These are phyloP conservation scores for Takifugu bimaculatus DNA, from an alignment of 2,113 vertebrate genomes.

Conservation along the genomic window DNA sequence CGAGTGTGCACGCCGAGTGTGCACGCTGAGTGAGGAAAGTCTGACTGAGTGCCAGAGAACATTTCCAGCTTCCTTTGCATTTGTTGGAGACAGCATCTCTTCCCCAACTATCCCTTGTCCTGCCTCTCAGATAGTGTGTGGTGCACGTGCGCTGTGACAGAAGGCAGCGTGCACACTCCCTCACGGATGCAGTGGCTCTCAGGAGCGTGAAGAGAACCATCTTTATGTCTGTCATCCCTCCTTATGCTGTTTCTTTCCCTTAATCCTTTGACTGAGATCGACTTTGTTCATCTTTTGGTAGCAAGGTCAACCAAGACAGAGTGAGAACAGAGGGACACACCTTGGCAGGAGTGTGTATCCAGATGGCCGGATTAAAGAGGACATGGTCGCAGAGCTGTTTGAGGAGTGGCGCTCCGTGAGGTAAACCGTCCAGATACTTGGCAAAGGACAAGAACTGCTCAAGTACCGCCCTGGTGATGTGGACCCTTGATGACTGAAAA, in stretches of 20 bases:
- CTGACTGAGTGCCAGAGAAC: too few species aligned
- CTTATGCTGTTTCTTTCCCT: neutral
- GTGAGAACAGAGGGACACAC: conserved; percentile 62
- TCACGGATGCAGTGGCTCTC: too few species aligned
- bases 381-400: conserved; percentile 99
- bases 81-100: too few species aligned
- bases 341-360: conserved; percentile 99
- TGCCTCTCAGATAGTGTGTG: too few species aligned
- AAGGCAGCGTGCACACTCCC: too few species aligned
- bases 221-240: neutral
- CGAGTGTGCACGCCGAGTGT: too few species aligned
- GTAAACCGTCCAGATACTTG: conserved; percentile 95
- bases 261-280: neutral
- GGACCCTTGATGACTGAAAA: conserved; percentile 88
- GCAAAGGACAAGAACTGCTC: conserved; percentile 98
- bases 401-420: conserved; percentile 93
- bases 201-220: too few species aligned
- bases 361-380: conserved; percentile 97
- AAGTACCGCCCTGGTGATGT: conserved; percentile 94
- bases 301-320: conserved; percentile 36
- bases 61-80: too few species aligned
- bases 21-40: too few species aligned
- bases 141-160: too few species aligned
- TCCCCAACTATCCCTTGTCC: too few species aligned
- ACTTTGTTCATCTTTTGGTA: conserved; percentile 6